Evolutionary conservation across 2,888 invertebrate genomes (phyloP).

Genomic region (Beris morrisii): DNA sequence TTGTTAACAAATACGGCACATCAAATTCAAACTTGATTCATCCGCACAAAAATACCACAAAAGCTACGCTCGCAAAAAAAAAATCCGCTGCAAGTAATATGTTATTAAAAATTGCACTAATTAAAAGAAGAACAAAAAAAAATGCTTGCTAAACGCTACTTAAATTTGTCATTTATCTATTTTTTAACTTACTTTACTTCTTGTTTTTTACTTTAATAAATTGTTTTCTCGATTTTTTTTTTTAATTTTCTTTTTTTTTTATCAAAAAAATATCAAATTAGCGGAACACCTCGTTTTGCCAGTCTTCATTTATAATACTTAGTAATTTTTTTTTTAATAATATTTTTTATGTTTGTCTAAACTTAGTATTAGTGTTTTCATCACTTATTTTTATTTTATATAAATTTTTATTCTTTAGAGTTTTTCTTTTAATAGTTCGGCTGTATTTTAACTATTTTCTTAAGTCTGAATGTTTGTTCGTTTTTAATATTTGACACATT

Average conservation of each 20-base stretch:
- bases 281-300: constrained; percentile 57
- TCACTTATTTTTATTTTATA: constrained; percentile 44
- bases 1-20: too few relatives aligned
- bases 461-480: constrained; percentile 22
- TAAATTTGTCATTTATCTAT: neutral
- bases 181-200: neutral
- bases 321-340: constrained; percentile 16
- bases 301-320: constrained; percentile 51
- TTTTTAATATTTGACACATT: constrained; percentile 31
- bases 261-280: constrained; percentile 44
- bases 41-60: too few relatives aligned
- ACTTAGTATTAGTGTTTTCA: constrained; percentile 27
- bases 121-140: neutral
- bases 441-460: constrained; percentile 4
- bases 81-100: too few relatives aligned
- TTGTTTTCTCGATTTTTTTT: neutral
- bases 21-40: too few relatives aligned
- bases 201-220: neutral
- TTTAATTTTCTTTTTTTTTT: neutral
- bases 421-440: constrained; percentile 21
- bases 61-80: too few relatives aligned
- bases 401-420: constrained; percentile 31
- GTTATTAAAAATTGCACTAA: too few relatives aligned
- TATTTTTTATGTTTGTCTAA: constrained; percentile 17
- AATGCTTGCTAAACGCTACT: neutral